Percentiles rank a stretch among this genome's conserved stretches.
Conservation (phyloP, 2,888 invertebrate species). For the Campopleginae sp. region DNA sequence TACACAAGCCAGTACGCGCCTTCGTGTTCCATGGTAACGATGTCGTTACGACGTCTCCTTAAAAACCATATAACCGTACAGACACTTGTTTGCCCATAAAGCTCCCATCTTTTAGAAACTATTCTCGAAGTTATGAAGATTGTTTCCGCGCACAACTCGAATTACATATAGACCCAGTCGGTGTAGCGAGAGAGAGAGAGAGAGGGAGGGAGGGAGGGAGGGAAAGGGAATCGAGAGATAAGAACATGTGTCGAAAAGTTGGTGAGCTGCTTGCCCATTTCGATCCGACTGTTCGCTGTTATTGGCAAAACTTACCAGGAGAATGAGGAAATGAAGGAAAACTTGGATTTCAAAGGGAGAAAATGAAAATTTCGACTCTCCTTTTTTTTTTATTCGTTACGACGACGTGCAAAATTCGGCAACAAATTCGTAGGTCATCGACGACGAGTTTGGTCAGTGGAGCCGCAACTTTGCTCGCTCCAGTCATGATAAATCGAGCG, state of each 20-base stretch:
- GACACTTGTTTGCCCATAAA: conserved; percentile 43
- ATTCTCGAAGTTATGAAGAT: background rate
- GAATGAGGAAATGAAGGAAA: background rate
- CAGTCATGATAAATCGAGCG: conserved; percentile 53
- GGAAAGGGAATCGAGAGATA: background rate
- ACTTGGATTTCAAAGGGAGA: background rate
- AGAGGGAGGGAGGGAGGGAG: background rate
- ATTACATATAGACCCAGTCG: background rate
- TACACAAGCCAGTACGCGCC: conserved; percentile 8
- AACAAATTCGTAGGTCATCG: conserved; percentile 45
- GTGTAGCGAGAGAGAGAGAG: background rate
- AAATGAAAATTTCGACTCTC: background rate
- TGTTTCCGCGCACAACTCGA: conserved; percentile 15
- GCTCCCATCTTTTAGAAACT: conserved; percentile 5
- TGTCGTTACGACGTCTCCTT: conserved; percentile 41
- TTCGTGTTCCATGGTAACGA: conserved; percentile 46
- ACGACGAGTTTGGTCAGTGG: conserved; percentile 46
- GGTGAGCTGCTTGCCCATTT: background rate
- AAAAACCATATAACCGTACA: conserved; percentile 28
- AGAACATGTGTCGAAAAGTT: background rate
- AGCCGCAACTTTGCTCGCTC: conserved; percentile 51
- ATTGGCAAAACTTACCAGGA: too few relatives aligned
- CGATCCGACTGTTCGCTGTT: background rate
- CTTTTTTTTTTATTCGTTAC: background rate
- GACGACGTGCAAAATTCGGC: conserved; percentile 18